Base-by-base conservation (phyloP, 2,113 vertebrate species). In the Athene noctua region DNA sequence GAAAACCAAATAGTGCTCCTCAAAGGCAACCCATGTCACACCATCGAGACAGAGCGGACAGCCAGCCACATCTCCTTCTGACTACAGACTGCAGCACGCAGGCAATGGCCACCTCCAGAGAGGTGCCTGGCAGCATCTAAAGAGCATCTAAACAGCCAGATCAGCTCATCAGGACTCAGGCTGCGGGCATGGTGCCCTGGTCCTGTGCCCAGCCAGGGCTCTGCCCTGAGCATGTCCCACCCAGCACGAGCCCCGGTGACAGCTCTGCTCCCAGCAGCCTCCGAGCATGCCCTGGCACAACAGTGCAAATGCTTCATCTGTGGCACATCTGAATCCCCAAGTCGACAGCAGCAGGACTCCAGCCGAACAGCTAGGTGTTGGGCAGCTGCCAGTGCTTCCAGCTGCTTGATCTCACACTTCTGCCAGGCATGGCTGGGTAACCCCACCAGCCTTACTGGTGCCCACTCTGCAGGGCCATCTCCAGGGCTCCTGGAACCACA, bases 251-350 rank as follows among this genome's bases (percentile, higher is more conserved):
- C 36, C 55, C 59, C 1, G 15, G 36, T 18, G 68, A 58, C 27
- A 46, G 36, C 46, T 85, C 67, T 51, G 40, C 54, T 57, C 61
- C 30, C 63, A 3, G 1, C 59, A 51, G 51, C 40, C 40, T 32
- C 55, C 2, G 1, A 23, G 38, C 38, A 4, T 1, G 3, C 14
- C n/a, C 19, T 3, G 1, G n/a, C n/a, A 12, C 13, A 42, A 12
- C 13, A 42, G 72, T 10, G 0, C 44, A 15, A 65, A 52, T 2
- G 11, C 47, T 57, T 40, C 44, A 13, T 23, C 30, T n/a, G 32
- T 27, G 22, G 49, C 67, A 30, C 32, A 26, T 22, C 52, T 8
- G 22, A 66, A 36, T 9, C 42, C 52, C 32, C 0, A 2, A 59
- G 40, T 51, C 0, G 0, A 38, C 15, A 25, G 66, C 1, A 0